A percentile compares a stretch with the other conserved stretches of the same genome.
Evolutionary conservation across 1,140 invertebrate species (phyloP).

Genomic region (Chrysoperla carnea): DNA sequence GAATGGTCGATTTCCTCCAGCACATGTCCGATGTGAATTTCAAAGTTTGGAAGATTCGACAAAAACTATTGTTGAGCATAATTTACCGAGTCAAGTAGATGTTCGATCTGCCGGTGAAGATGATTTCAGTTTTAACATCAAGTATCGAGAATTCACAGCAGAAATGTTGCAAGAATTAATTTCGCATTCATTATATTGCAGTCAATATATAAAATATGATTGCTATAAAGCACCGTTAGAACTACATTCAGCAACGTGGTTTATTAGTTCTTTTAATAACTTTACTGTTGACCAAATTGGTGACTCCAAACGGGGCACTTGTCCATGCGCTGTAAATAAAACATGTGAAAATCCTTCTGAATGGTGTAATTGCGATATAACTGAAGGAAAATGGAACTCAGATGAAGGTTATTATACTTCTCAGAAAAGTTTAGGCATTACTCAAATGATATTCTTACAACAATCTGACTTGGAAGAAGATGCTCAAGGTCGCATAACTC

Average conservation of each 20-base stretch:
- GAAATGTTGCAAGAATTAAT: conserved; percentile 83
- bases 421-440: conserved; percentile 68
- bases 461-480: conserved; percentile 64
- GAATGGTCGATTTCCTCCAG: conserved; percentile 76
- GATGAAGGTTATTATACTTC: conserved; percentile 71
- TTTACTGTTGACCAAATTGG: conserved; percentile 67
- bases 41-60: conserved; percentile 69
- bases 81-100: conserved; percentile 76
- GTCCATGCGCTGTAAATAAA: conserved; percentile 48
- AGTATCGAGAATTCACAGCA: conserved; percentile 72
- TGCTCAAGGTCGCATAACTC: conserved; percentile 66
- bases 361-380: conserved; percentile 74
- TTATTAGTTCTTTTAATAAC: conserved; percentile 59
- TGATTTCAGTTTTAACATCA: conserved; percentile 70
- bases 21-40: conserved; percentile 81
- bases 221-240: conserved; percentile 77
- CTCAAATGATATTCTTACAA: conserved; percentile 76
- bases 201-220: conserved; percentile 80
- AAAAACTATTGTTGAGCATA: conserved; percentile 82
- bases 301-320: conserved; percentile 58
- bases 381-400: conserved; percentile 67
- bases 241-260: conserved; percentile 79
- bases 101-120: conserved; percentile 53
- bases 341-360: conserved; percentile 61
- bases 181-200: conserved; percentile 72